Percentiles rank a stretch among this genome's conserved stretches.
These are phyloP conservation scores for Euproctis similis DNA, from an alignment of 2,888 invertebrate genomes.

Conservation along the genomic window DNA sequence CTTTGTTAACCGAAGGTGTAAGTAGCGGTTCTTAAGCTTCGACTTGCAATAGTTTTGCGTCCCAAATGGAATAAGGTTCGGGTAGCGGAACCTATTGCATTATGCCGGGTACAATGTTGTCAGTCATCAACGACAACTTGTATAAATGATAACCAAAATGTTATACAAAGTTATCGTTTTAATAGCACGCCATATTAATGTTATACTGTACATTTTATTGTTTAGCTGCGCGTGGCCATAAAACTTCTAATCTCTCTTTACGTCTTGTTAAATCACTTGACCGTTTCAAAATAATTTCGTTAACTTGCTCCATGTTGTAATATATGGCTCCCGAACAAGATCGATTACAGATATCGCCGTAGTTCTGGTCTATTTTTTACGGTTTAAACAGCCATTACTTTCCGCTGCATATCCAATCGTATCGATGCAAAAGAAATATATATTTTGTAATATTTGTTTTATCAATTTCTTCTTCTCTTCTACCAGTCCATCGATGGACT, in stretches of 20 bases:
- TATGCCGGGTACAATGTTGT: too few relatives aligned
- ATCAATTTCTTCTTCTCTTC: too few relatives aligned
- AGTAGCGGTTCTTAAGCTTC: too few relatives aligned
- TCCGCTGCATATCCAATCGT: constrained; percentile 31
- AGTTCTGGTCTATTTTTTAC: constrained; percentile 41
- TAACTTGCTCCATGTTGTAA: constrained; percentile 32
- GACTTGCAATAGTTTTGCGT: too few relatives aligned
- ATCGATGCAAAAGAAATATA: constrained; percentile 24
- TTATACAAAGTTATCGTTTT: too few relatives aligned
- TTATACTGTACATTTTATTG: constrained; percentile 19
- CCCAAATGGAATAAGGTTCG: too few relatives aligned
- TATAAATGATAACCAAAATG: too few relatives aligned
- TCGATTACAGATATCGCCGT: constrained; percentile 47
- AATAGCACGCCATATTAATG: constrained; percentile 1
- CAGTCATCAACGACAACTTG: too few relatives aligned
- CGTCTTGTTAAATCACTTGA: constrained; percentile 58
- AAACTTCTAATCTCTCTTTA: constrained; percentile 48
- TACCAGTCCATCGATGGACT: too few relatives aligned
- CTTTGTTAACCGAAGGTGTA: too few relatives aligned
- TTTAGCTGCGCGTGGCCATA: constrained; percentile 20
- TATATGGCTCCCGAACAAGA: constrained; percentile 27
- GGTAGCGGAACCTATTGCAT: too few relatives aligned
- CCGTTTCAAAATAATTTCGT: constrained; percentile 61
- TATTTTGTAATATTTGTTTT: too few relatives aligned
- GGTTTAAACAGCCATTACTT: constrained; percentile 31